phyloP scores from a whole-genome alignment of 1,140 invertebrate species.

The Euschistus heros region DNA sequence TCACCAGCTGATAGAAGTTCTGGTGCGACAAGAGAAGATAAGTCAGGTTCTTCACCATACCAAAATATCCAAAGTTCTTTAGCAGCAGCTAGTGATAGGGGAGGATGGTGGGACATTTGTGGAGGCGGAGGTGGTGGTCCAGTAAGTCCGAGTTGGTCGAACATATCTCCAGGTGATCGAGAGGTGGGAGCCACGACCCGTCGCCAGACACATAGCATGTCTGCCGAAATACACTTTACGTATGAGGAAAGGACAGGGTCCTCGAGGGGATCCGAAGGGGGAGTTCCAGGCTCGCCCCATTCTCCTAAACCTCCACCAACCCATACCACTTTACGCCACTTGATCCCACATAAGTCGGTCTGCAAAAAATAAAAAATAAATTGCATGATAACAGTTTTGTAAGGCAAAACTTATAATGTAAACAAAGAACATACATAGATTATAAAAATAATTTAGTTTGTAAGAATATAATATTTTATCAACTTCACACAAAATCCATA shows the following conservation, averaged over 20 bases:
- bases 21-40: conserved; percentile 66
- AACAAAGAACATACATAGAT: too few relatives aligned
- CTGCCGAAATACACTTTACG: conserved; percentile 81
- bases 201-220: conserved; percentile 94
- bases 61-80: conserved; percentile 99
- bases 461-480: too few relatives aligned
- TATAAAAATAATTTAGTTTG: too few relatives aligned
- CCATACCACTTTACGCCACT: conserved; percentile 91
- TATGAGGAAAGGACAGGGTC: conserved; percentile 90
- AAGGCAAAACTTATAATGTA: too few relatives aligned
- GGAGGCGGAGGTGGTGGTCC: conserved; percentile 43
- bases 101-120: conserved; percentile 44
- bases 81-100: conserved; percentile 61
- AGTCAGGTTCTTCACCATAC: conserved; percentile 94
- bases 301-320: conserved; percentile 44
- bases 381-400: too few relatives aligned
- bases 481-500: too few relatives aligned
- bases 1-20: conserved; percentile 60
- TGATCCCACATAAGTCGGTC: conserved; percentile 97
- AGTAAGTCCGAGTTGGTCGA: conserved; percentile 42
- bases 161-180: conserved; percentile 41
- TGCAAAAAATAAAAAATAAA: conserved; percentile 40
- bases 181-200: conserved; percentile 48
- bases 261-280: conserved; percentile 56
- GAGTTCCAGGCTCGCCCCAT: conserved; percentile 41